Base-by-base conservation (phyloP, 2,888 invertebrate genomes). In the Polylopha cassiicola region DNA sequence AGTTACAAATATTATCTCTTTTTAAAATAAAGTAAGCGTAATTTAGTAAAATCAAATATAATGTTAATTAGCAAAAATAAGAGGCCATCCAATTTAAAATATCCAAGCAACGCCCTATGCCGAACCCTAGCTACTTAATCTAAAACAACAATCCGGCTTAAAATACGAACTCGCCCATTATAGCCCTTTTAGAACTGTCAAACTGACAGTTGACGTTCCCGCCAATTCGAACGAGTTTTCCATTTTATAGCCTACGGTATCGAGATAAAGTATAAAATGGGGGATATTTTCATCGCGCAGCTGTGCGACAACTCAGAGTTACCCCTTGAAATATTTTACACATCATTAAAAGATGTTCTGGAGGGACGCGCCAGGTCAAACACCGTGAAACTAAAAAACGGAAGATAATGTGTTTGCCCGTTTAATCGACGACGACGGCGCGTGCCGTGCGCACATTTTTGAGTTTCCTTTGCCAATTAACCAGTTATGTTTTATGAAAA, bases 301-400 rank as follows among this genome's bases (percentile, higher is more conserved):
- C 44, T 44, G 44, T 26, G 44, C 20, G 5, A 10, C 3, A 32
- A 27, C 22, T 9, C 10, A 52, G 42, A 37, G 46, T 46, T 47
- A 55, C 61, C 62, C 55, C 49, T 49, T 29, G 30, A 44, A 50
- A 61, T 73, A 69, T 68, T 77, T 77, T 70, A 76, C 76, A 78
- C 71, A 63, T 74, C 75, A 76, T 78, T 77, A 77, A 62, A 57
- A 63, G 56, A 57, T 59, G 62, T 57, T 54, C 48, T 43, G 46
- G 43, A 65, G 61, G 58, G 53, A 48, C 50, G 37, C 24, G 22
- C 44, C 60, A 62, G 74, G 70, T 73, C 74, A 75, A 72, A 71
- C 62, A 58, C 68, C 71, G 73, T 70, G 74, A 73, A n/a, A n/a
- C n/a, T n/a, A n/a, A n/a, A 79, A 77, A 76, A 69, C 63, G 67